Percentiles rank a stretch among this genome's conserved stretches.
Conservation (phyloP, 2,888 invertebrate genomes). For the Sympetrum striolatum region DNA sequence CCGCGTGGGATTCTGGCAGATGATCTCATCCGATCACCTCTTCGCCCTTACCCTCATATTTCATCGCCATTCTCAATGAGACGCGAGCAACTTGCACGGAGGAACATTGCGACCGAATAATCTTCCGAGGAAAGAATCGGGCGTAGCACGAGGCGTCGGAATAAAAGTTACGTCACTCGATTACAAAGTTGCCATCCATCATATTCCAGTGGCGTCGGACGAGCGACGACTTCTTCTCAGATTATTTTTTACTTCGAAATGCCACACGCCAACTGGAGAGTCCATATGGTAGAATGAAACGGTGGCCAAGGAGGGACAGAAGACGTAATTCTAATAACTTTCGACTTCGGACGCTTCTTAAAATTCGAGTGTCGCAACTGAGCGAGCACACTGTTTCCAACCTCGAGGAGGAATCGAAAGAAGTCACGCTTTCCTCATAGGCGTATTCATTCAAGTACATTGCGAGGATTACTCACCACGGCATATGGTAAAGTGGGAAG, state of each 20-base stretch:
- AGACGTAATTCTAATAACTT: not conserved
- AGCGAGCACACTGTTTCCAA: too few species aligned
- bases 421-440: too few species aligned
- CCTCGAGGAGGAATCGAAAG: too few species aligned
- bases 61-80: not conserved
- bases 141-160: not conserved
- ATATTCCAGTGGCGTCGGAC: not conserved
- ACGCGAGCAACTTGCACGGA: not conserved
- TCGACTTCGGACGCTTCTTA: not conserved
- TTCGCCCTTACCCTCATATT: not conserved
- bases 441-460: too few species aligned
- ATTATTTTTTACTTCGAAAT: not conserved
- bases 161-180: not conserved
- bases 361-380: too few species aligned
- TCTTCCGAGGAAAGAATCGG: not conserved
- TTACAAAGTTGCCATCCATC: not conserved
- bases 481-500: too few species aligned
- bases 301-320: not conserved
- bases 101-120: not conserved
- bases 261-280: not conserved
- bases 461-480: too few species aligned
- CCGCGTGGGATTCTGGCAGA: not conserved
- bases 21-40: slow-evolving; percentile 2
- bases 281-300: not conserved
- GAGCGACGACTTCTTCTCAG: not conserved